Conservation (phyloP, 1,140 invertebrate genomes). For the Caerostris extrusa region DNA sequence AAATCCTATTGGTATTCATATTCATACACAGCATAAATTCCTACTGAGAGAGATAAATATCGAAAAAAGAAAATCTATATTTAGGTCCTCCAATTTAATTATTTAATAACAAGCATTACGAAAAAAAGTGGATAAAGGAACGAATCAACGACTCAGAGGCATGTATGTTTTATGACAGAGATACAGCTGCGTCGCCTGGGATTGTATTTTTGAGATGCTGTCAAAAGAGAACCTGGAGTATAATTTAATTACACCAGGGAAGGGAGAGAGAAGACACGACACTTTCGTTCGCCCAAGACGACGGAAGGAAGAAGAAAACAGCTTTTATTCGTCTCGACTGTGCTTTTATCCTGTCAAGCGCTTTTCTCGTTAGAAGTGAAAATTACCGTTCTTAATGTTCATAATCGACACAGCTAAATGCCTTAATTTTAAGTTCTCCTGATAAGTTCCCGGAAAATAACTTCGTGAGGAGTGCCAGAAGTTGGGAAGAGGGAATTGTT, state of each 20-base stretch:
- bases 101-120: too few relatives aligned
- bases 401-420: constrained; percentile 42
- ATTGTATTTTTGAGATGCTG: constrained; percentile 42
- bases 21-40: too few relatives aligned
- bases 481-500: neutral
- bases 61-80: too few relatives aligned
- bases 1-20: too few relatives aligned
- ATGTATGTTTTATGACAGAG: constrained; percentile 35
- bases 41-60: too few relatives aligned
- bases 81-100: too few relatives aligned
- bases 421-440: constrained; percentile 27
- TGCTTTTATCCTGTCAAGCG: constrained; percentile 52
- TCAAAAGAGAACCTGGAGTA: constrained; percentile 20
- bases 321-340: constrained; percentile 17
- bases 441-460: neutral
- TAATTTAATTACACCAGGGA: constrained; percentile 41
- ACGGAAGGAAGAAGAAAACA: neutral
- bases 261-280: neutral
- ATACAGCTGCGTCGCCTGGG: constrained; percentile 17
- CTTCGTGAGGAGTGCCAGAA: neutral
- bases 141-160: neutral
- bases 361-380: constrained; percentile 29
- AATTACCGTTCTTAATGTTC: constrained; percentile 42
- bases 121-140: too few relatives aligned
- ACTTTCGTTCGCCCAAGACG: constrained; percentile 17